Base-by-base conservation (phyloP, 2,888 invertebrate genomes). In the Atrina japonica region DNA sequence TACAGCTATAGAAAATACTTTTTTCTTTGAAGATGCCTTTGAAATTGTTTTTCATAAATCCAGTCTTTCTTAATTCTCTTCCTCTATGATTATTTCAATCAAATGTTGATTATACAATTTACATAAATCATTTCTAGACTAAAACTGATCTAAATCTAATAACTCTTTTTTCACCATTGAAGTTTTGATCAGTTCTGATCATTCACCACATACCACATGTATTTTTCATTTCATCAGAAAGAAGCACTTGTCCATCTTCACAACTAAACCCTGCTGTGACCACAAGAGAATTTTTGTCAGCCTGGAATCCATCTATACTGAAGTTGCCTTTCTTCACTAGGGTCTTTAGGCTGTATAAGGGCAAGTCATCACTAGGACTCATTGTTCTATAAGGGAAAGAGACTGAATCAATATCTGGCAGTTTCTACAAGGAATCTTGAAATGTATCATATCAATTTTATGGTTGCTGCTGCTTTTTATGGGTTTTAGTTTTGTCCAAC, bases 221-320 rank as follows among this genome's bases (percentile, higher is more conserved):
- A 6, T 74, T 50, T n/a, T 45, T 35, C 2, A 18, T 35, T 5
- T 27, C 73, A 40, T 71, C 63, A 14, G 55, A 56, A 45, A 40
- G 69, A 7, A 84, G 76, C 16, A 82, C 73, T 70, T 86, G 85
- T 35, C 86, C 85, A 0, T 50, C 7, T n/a, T 71, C 70, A 73
- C 86, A 86, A 29, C 64, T 72, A 30, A 66, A 66, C n/a, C 70
- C 52, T 0, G 73, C 61, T 18, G 69, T 50, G n/a, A 83, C 71
- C n/a, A 73, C 63, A 56, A 78, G 63, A 2, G 77, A 63, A 6
- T 75, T 43, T 16, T 68, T 59, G 45, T 76, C 74, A 11, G 78
- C 75, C 14, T 61, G 68, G 70, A 81, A 81, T 11, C 66, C 73
- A 9, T 53, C 68, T 14, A 72, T 67, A 40, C 76, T 73, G 45